Evolutionary conservation across 2,888 invertebrate genomes (phyloP), one percentile per base, ranked within the genome.

Genomic region (Volucella inflata): DNA sequence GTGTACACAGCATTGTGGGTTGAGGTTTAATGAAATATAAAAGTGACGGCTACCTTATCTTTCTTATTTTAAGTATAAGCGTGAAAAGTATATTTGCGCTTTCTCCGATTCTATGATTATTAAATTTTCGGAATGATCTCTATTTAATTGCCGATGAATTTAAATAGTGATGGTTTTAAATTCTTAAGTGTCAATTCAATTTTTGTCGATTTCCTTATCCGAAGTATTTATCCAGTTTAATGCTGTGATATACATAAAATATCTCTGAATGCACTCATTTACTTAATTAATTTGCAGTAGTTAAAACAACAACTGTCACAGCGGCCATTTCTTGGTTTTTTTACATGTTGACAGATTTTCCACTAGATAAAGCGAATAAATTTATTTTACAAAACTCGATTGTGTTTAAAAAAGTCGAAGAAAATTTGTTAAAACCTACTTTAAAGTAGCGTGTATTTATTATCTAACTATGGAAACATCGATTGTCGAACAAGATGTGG

Each of bases 261-360:
- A 40, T 36, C 10, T 30, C 65, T 72, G 75, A 57, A 76, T 51
- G 40, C 46, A 30, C 1, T 21, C 59, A 70, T 50, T 62, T 30
- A 10, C 16, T 8, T 42, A 38, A 12, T 30, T 36, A 2, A 36
- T 65, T 81, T 59, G 64, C 70, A 68, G 53, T 76, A 0, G 0
- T 0, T 21, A 59, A 12, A 50, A 48, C 14, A 8, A 14, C 38
- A 76, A 17, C 70, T 77, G 77, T 71, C 71, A 67, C 38, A 36
- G 42, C 79, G 40, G 79, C 79, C 83, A 83, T 75, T 80, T 59
- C 48, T 46, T 60, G 44, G 74, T 65, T 82, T 70, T 65, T 59
- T 36, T 64, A 38, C 59, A 67, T 82, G 65, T 82, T 82, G 82
- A 82, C 77, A 72, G 71, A 42, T 82, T 81, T 82, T 46, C 46